These are phyloP conservation scores for Pseudopipra pipra DNA, from an alignment of 2,113 vertebrate genomes.

Conservation along the genomic window DNA sequence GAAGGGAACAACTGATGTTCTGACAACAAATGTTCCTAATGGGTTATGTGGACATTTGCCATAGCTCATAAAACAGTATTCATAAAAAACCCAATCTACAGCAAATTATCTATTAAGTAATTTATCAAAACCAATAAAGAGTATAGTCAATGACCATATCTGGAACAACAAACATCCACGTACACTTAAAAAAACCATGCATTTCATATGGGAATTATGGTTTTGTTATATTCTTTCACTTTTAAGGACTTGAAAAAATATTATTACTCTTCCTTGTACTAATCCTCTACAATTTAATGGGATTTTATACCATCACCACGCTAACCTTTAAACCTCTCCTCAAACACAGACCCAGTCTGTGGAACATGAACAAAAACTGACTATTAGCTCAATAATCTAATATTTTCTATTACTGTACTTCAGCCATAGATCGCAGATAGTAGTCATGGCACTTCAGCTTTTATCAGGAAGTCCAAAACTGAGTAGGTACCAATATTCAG, in stretches of 20 bases:
- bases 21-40: background rate
- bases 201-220: background rate
- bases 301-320: background rate
- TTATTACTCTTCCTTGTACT: background rate
- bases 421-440: background rate
- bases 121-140: background rate
- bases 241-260: background rate
- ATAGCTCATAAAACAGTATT: background rate
- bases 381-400: background rate
- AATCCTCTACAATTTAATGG: background rate
- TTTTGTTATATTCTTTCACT: background rate
- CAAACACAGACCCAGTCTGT: rapidly evolving
- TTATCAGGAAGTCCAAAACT: background rate
- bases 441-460: background rate
- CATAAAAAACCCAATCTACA: background rate
- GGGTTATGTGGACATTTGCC: background rate
- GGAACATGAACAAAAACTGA: background rate
- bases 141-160: background rate
- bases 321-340: background rate
- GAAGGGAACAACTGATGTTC: background rate
- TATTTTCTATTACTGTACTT: background rate
- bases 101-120: background rate
- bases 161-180: background rate
- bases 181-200: background rate
- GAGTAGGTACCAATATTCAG: background rate